A percentile compares a stretch with the other conserved stretches of the same genome.
These are phyloP conservation scores for Zeugodacus cucurbitae DNA, from an alignment of 1,140 invertebrate species.

Conservation along the genomic window DNA sequence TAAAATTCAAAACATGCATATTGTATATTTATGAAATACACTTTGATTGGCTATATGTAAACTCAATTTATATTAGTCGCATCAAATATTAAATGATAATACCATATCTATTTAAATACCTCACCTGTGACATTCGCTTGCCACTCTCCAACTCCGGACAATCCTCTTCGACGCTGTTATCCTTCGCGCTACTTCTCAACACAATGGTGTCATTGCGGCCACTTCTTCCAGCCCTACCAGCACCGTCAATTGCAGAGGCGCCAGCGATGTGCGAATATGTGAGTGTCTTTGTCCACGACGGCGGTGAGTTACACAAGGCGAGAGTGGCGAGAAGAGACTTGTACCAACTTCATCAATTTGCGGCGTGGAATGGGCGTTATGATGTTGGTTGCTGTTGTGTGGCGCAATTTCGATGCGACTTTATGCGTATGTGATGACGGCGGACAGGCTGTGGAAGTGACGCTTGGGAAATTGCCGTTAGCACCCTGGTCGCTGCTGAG, in stretches of 20 bases:
- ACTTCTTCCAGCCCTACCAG: background rate
- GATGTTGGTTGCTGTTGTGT: background rate
- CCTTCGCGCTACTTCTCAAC: background rate
- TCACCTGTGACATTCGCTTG: background rate
- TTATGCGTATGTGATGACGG: background rate
- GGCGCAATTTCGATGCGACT: background rate
- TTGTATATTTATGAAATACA: no score
- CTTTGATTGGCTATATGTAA: no score
- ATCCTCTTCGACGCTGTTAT: slow-evolving; percentile 6
- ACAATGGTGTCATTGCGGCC: background rate
- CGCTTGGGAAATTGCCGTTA: background rate
- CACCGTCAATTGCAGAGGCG: background rate
- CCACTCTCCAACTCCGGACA: no score
- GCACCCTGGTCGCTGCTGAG: background rate
- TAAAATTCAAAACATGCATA: no score
- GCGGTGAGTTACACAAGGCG: background rate
- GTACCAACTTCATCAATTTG: background rate
- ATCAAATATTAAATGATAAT: no score
- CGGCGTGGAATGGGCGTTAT: background rate
- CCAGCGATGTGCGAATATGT: background rate
- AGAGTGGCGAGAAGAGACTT: background rate
- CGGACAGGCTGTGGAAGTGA: slow-evolving; percentile 10
- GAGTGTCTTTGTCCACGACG: slow-evolving; percentile 1
- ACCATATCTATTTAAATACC: background rate
- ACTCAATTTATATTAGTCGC: no score